Evolutionary conservation across 2,113 vertebrate species (phyloP).

Genomic region (Pogona vitticeps): DNA sequence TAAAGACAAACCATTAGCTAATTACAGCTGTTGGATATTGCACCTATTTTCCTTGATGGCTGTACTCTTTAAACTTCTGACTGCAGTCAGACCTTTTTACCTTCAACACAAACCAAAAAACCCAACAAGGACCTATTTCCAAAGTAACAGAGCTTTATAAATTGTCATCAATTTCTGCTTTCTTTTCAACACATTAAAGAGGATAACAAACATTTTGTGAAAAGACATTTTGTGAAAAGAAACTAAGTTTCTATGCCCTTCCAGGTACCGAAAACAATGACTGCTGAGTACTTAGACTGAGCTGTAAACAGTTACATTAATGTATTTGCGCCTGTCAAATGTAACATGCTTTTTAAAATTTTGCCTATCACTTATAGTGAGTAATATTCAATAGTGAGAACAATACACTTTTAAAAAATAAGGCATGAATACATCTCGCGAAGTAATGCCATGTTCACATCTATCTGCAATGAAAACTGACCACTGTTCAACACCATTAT

Average conservation of each 20-base stretch:
- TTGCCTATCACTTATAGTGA: conserved; percentile 64
- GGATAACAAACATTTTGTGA: neutral
- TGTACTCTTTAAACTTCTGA: conserved; percentile 40
- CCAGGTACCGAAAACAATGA: conserved; percentile 22
- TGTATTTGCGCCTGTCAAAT: neutral
- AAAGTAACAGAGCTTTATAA: neutral
- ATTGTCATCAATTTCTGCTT: neutral
- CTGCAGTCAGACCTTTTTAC: conserved; percentile 37
- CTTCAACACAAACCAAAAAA: conserved; percentile 37
- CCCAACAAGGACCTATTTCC: neutral
- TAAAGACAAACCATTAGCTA: neutral
- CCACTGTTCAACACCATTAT: conserved; percentile 15
- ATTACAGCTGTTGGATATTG: conserved; percentile 21
- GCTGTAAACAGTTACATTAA: neutral
- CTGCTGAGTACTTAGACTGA: conserved; percentile 3
- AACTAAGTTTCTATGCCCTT: neutral
- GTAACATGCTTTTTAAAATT: conserved; percentile 27
- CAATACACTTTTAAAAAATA: neutral
- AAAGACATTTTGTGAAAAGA: conserved; percentile 1
- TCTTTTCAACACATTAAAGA: conserved; percentile 37
- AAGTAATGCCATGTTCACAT: neutral
- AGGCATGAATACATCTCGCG: neutral
- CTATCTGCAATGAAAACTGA: conserved; percentile 4
- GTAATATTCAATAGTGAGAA: neutral
- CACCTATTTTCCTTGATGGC: neutral